Conservation (phyloP, 2,113 vertebrate genomes). For the Clarias batrachus region DNA sequence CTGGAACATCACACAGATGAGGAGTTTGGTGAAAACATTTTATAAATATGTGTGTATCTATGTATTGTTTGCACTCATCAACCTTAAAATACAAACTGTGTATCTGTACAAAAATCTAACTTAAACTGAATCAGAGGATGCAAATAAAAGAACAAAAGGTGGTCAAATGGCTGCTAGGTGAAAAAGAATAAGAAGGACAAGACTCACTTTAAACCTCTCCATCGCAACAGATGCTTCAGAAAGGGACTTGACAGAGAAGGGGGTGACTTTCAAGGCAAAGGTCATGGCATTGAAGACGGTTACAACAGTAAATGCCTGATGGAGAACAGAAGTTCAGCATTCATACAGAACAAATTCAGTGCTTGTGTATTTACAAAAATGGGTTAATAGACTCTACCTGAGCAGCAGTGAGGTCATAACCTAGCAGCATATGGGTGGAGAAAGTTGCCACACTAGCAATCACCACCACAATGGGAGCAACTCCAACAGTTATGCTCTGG, state of each 20-base stretch:
- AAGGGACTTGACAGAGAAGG: constrained; percentile 89
- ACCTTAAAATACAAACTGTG: no score
- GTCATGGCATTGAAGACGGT: constrained; percentile 96
- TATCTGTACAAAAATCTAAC: neutral
- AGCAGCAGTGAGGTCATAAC: constrained; percentile 86
- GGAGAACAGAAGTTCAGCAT: constrained; percentile 27
- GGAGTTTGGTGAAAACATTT: constrained; percentile 45
- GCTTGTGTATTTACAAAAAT: neutral
- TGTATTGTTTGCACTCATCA: neutral
- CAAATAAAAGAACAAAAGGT: neutral
- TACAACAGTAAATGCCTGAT: constrained; percentile 91
- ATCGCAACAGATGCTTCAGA: constrained; percentile 88
- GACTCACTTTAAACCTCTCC: constrained; percentile 87
- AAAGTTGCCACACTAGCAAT: constrained; percentile 91
- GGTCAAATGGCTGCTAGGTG: neutral
- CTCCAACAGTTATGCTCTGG: constrained; percentile 90
- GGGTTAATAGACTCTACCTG: constrained; percentile 71
- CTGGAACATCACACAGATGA: constrained; percentile 81
- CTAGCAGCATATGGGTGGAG: constrained; percentile 88
- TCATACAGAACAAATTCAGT: neutral
- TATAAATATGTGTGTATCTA: neutral
- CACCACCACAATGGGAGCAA: constrained; percentile 89
- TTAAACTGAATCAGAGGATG: neutral
- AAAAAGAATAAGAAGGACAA: neutral
- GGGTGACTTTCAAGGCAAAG: constrained; percentile 93